Base-by-base conservation (phyloP, 2,888 invertebrate genomes). In the Anticlea derivata region DNA sequence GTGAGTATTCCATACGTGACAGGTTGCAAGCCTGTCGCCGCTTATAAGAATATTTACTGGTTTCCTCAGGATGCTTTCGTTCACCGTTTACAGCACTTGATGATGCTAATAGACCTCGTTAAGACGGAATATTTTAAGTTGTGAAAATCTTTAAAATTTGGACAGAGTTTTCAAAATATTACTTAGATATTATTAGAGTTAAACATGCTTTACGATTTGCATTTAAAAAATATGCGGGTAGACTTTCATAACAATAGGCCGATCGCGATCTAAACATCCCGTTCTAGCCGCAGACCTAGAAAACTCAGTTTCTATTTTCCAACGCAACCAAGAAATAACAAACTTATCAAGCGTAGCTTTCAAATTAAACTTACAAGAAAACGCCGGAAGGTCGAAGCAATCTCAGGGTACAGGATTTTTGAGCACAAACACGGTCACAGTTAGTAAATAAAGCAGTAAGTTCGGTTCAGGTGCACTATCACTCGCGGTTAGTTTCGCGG, bases 401-500 rank as follows among this genome's bases (percentile, higher is more conserved):
- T 54, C 53, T 54, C 55, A 41, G 35, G 35, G 20, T 35, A 35
- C 35, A 35, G 46, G 34, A 29, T 12, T 20, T 30, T 33, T 5
- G 7, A 24, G 55, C 62, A 55, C 67, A 67, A n/a, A 60, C 73
- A 73, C 73, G 61, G 60, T 63, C 72, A 70, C 71, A 68, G 62
- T 65, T 65, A 59, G 58, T 60, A 59, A 61, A 62, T 63, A 56
- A 53, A n/a, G 17, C 41, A 49, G 38, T 49, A 33, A 40, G 38
- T 35, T 48, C 39, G 22, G 38, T 35, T 48, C 39, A 22, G 31
- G 27, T 47, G 23, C 60, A 58, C 60, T 58, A 54, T 59, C 66
- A 69, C 73, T 65, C 68, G 66, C 71, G 70, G 17, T 17, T 3
- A 61, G 58, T 47, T 51, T 60, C 69, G 17, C 70, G 68, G 50